Evolutionary conservation across 30 jellyfish, hydroid and myxozoan genomes (phyloP).

Genomic region (Hydra vulgaris): DNA sequence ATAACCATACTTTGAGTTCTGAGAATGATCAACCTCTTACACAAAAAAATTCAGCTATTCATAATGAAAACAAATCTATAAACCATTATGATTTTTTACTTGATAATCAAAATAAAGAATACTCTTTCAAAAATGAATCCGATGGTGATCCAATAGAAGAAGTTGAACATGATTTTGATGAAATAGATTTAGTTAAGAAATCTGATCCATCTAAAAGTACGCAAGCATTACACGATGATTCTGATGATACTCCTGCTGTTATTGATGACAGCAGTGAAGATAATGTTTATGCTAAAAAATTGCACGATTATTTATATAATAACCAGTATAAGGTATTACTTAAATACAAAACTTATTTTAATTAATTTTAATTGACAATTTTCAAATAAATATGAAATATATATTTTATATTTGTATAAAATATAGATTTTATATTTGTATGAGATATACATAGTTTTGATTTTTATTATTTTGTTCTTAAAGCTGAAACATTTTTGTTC

Average conservation of each 20-base stretch:
- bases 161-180: neutral
- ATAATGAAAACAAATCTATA: neutral
- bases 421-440: too few species aligned
- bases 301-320: neutral
- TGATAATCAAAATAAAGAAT: too few species aligned
- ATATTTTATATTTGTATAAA: too few species aligned
- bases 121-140: neutral
- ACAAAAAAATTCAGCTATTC: neutral
- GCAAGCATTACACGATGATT: neutral
- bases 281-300: neutral
- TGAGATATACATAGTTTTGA: too few species aligned
- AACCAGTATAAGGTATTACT: neutral
- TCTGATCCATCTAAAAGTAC: neutral
- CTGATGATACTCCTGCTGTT: neutral
- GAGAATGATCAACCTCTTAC: neutral
- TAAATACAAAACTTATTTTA: too few species aligned
- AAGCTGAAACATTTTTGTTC: too few species aligned
- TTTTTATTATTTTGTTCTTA: too few species aligned
- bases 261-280: neutral
- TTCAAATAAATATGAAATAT: too few species aligned
- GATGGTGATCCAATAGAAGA: neutral
- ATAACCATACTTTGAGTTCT: neutral
- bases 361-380: too few species aligned
- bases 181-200: conserved; percentile 7
- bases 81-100: too few species aligned